Evolutionary conservation across 92 coral and sea anemone genomes (phyloP).

Genomic region (Paramuricea clavata): DNA sequence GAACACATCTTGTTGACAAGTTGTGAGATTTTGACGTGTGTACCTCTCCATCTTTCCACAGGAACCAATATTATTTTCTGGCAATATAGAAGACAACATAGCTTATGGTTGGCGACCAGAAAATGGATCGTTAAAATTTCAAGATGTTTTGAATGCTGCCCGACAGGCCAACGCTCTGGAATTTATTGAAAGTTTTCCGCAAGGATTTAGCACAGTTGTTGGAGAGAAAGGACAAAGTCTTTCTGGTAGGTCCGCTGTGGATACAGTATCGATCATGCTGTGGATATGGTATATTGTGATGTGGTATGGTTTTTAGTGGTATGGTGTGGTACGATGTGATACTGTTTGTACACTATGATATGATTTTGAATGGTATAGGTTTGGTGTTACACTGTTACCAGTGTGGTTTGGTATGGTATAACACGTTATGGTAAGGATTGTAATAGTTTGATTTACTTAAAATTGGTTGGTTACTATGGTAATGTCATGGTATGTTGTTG

Average conservation of each 20-base stretch:
- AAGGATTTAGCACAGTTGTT: slow-evolving; percentile 87
- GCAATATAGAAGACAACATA: slow-evolving; percentile 89
- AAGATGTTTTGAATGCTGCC: slow-evolving; percentile 86
- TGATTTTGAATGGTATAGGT: too few species aligned
- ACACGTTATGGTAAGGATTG: too few species aligned
- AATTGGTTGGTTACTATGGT: too few species aligned
- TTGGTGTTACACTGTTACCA: too few species aligned
- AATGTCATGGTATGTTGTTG: not conserved
- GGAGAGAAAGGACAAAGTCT: slow-evolving; percentile 97
- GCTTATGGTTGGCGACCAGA: slow-evolving; percentile 82
- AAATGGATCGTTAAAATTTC: slow-evolving; percentile 68
- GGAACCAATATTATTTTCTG: slow-evolving; percentile 96
- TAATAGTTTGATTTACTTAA: too few species aligned
- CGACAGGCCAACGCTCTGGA: slow-evolving; percentile 91
- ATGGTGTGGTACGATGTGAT: not conserved
- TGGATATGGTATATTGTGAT: not conserved
- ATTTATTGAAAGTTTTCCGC: slow-evolving; percentile 84
- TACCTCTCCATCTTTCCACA: slow-evolving; percentile 26
- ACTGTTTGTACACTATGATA: not conserved
- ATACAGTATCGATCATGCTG: not conserved
- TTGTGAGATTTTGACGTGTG: too few species aligned
- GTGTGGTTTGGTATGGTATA: too few species aligned
- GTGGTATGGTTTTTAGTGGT: not conserved
- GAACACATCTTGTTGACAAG: too few species aligned
- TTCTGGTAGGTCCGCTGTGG: slow-evolving; percentile 70